Conservation (phyloP, 2,888 invertebrate genomes). For the Phrixothrix hirtus region DNA sequence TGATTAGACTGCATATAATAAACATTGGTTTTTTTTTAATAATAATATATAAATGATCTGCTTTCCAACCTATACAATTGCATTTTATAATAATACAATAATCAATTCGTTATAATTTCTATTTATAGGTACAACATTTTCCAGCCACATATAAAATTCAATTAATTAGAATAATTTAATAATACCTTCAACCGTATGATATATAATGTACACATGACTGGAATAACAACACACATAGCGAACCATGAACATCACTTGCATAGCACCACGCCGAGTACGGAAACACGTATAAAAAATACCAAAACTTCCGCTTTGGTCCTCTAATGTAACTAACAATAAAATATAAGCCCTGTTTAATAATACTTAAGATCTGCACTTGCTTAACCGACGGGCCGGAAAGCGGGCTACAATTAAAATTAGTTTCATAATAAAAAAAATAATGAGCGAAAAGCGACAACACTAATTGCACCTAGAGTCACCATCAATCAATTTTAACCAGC, state of each 20-base stretch:
- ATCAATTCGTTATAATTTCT: constrained; percentile 36
- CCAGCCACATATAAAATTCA: constrained; percentile 48
- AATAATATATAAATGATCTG: constrained; percentile 46
- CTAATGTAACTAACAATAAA: constrained; percentile 47
- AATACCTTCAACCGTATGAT: constrained; percentile 52
- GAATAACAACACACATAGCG: constrained; percentile 52
- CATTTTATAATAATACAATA: constrained; percentile 30
- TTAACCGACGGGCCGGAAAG: constrained; percentile 27
- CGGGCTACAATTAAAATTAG: constrained; percentile 32
- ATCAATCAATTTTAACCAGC: constrained; percentile 31
- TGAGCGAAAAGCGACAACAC: constrained; percentile 38
- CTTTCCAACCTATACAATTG: constrained; percentile 48
- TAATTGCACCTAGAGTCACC: constrained; percentile 42
- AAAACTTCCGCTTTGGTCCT: constrained; percentile 55
- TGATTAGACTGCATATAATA: constrained; percentile 53
- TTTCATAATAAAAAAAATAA: constrained; percentile 27
- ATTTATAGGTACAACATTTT: constrained; percentile 49
- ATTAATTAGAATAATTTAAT: constrained; percentile 45
- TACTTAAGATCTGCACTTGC: constrained; percentile 47
- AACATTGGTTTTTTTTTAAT: constrained; percentile 47
- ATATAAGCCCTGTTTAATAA: constrained; percentile 54
- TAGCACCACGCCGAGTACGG: constrained; percentile 57
- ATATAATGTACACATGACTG: constrained; percentile 49
- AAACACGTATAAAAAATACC: constrained; percentile 56
- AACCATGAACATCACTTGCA: constrained; percentile 44